Evolutionary conservation across 2,113 vertebrate species (phyloP).

Genomic region (Enhydra lutris): DNA sequence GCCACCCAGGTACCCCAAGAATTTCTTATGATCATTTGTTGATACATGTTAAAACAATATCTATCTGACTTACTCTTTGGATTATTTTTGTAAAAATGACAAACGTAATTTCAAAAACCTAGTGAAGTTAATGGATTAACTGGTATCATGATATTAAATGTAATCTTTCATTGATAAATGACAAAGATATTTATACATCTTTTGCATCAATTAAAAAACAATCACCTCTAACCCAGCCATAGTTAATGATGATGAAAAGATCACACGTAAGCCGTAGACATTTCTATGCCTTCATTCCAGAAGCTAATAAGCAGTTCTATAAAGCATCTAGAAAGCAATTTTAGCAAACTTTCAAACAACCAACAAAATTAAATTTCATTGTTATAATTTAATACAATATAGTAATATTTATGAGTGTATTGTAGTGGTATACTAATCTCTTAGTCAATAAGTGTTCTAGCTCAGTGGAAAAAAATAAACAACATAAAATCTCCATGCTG

Average conservation of each 20-base stretch:
- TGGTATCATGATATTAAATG: not conserved
- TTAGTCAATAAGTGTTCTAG: not conserved
- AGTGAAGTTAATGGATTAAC: not conserved
- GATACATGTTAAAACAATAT: not conserved
- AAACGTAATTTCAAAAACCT: not conserved
- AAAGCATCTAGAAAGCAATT: not conserved
- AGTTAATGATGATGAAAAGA: not conserved
- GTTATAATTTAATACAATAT: not conserved
- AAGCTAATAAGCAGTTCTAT: not conserved
- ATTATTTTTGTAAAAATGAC: not conserved
- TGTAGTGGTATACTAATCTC: not conserved
- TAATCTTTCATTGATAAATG: not conserved
- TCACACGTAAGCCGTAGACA: not conserved
- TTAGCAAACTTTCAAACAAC: not conserved
- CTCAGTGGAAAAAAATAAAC: not conserved
- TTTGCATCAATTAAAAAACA: not conserved
- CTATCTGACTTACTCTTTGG: not conserved
- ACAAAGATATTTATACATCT: not conserved
- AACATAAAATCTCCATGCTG: not conserved
- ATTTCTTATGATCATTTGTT: not conserved
- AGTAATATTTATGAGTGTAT: not conserved
- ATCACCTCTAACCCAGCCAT: not conserved
- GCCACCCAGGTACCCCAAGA: too few relatives aligned
- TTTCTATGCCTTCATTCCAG: not conserved
- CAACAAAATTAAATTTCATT: not conserved